Base-by-base conservation (phyloP, 2,113 vertebrate genomes). In the Notothenia coriiceps region DNA sequence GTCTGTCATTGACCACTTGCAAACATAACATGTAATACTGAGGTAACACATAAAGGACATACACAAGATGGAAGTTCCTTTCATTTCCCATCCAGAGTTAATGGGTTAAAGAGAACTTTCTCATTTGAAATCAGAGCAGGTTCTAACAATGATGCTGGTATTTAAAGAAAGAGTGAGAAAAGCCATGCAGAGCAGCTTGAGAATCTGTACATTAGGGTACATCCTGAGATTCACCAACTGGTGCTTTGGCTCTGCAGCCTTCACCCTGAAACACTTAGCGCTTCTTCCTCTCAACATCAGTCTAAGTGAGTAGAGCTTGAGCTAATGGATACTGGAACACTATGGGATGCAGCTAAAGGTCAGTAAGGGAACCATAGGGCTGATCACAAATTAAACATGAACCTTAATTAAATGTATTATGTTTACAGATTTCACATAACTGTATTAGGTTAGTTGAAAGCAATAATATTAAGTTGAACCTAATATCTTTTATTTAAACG, bases 1-100 rank as follows among this genome's bases (percentile, higher is more conserved):
- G 46, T 68, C 63, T 18, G 46, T 68, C 63, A 67, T 59, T 64
- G 67, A 74, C 74, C 69, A 60, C 33, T 22, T 74, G 33, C n/a
- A 64, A 73, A 73, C 13, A 60, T 61, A 61, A 61, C 2, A 29
- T 18, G 13, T 49, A 54, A 77, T n/a, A 13, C 6, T 40, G 10
- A 56, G 2, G 6, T 44, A 25, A 74, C 20, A 77, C 44, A 51
- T 20, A n/a, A 33, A 33, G 5, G 2, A 40, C 64, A 70, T 29
- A 29, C 29, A 29, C 2, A 29, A 29, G 29, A 29, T 3, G 29
- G 29, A 29, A 29, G 29, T 29, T 3, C 29, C 29, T 70, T 51
- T 82, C 52, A 18, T 33, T 33, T 14, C 20, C 51, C 43, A 8
- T 56, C 35, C 10, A 54, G 49, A 46, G 15, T 35, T 57, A 49